Percentiles rank a stretch among this genome's conserved stretches.
These are phyloP conservation scores for Anthonomus grandis DNA, from an alignment of 1,140 invertebrate genomes.

Conservation along the genomic window DNA sequence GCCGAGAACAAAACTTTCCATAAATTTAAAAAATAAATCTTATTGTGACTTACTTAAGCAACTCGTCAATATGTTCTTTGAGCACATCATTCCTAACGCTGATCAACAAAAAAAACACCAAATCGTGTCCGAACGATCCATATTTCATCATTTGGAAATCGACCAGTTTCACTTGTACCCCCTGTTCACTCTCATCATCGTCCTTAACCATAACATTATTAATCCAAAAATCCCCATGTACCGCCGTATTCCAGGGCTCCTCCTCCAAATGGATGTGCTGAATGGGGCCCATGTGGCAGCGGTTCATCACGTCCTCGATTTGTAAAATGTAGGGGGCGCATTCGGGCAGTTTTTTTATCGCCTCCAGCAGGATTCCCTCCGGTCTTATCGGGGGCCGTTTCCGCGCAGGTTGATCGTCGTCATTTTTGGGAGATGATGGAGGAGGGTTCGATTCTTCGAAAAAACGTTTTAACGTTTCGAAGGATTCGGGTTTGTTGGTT, in stretches of 20 bases:
- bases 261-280: neutral
- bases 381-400: no score
- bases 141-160: slow-evolving; percentile 61
- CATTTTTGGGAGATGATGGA: neutral
- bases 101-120: slow-evolving; percentile 57
- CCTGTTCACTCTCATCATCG: slow-evolving; percentile 38
- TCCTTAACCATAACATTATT: slow-evolving; percentile 55
- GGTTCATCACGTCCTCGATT: no score
- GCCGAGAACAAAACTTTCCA: no score
- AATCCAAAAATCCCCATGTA: slow-evolving; percentile 61
- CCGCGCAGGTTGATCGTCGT: no score
- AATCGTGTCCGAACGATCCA: slow-evolving; percentile 53
- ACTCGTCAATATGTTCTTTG: slow-evolving; percentile 48
- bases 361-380: neutral
- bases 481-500: slow-evolving; percentile 51
- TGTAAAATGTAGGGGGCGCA: no score
- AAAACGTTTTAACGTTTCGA: slow-evolving; percentile 46
- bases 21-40: no score
- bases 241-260: slow-evolving; percentile 52
- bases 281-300: neutral
- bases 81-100: slow-evolving; percentile 50
- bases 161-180: slow-evolving; percentile 58
- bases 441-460: slow-evolving; percentile 30
- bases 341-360: neutral
- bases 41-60: slow-evolving; percentile 42